Conservation (phyloP, 2,797 vertebrate species). For the Scarus forsteni region DNA sequence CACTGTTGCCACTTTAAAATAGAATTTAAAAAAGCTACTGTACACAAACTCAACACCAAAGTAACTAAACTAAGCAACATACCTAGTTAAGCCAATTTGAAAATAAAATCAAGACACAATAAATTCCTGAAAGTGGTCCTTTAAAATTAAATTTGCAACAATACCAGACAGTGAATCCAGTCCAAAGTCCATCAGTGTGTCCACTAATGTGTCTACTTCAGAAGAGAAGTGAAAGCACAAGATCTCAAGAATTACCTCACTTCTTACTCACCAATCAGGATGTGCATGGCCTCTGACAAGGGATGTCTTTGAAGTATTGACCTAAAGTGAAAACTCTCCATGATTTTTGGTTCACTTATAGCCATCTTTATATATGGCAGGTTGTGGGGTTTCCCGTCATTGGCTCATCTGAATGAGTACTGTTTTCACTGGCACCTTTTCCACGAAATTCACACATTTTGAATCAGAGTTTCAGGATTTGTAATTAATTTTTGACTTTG, state of each 20-base stretch:
- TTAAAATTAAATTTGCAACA: neutral
- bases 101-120: no score
- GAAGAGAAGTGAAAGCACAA: slow-evolving; percentile 9
- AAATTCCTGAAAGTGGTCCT: slow-evolving; percentile 1
- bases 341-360: slow-evolving; percentile 38
- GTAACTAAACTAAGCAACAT: no score
- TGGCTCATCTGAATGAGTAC: slow-evolving; percentile 13
- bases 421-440: slow-evolving; percentile 3
- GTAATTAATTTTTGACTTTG: no score
- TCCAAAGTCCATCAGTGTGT: neutral
- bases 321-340: slow-evolving; percentile 41
- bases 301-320: slow-evolving; percentile 57
- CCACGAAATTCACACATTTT: neutral
- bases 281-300: slow-evolving; percentile 63
- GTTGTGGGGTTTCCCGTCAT: slow-evolving; percentile 54
- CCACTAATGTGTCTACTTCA: neutral
- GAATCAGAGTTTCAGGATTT: neutral
- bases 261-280: slow-evolving; percentile 80
- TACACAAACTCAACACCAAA: no score
- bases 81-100: no score
- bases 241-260: slow-evolving; percentile 35
- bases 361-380: slow-evolving; percentile 57
- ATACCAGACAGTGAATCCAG: neutral
- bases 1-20: no score
- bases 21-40: no score